A percentile compares a stretch with the other conserved stretches of the same genome.
These are phyloP conservation scores for Bufotes viridis DNA, from an alignment of 2,797 vertebrate species.

Conservation along the genomic window DNA sequence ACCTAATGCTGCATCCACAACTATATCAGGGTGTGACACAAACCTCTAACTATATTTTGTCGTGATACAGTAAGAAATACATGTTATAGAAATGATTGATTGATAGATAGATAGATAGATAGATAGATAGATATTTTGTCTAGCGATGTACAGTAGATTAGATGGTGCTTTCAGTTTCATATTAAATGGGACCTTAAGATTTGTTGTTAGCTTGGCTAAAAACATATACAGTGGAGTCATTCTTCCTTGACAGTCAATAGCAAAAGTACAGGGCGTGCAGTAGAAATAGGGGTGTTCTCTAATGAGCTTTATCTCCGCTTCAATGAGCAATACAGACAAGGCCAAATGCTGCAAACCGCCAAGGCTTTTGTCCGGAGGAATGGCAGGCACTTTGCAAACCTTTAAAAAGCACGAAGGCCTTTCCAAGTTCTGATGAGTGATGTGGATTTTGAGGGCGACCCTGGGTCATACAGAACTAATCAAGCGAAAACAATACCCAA, in stretches of 20 bases:
- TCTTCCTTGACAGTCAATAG: constrained; percentile 49
- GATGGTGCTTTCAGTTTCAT: not conserved
- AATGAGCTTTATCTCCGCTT: constrained; percentile 92
- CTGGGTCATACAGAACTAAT: constrained; percentile 87
- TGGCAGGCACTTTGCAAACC: constrained; percentile 76
- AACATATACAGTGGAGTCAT: constrained; percentile 62
- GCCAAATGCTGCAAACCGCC: constrained; percentile 71
- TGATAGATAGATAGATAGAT: not conserved
- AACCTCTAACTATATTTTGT: not conserved
- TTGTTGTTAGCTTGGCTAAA: not conserved
- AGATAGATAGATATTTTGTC: not conserved
- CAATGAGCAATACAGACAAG: constrained; percentile 79
- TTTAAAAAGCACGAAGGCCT: constrained; percentile 72
- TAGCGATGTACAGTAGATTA: not conserved
- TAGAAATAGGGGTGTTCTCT: constrained; percentile 76
- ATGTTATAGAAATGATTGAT: not conserved
- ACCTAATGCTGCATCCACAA: no score
- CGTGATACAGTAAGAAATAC: not conserved
- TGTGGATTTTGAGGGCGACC: constrained; percentile 85
- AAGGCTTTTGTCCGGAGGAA: constrained; percentile 84
- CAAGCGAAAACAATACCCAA: constrained; percentile 84
- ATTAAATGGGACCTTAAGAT: not conserved
- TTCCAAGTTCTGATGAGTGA: constrained; percentile 79
- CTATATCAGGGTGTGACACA: not conserved
- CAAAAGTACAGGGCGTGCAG: constrained; percentile 63